Base-by-base conservation (phyloP, 2,113 vertebrate genomes). In the Bujurquina vittata region DNA sequence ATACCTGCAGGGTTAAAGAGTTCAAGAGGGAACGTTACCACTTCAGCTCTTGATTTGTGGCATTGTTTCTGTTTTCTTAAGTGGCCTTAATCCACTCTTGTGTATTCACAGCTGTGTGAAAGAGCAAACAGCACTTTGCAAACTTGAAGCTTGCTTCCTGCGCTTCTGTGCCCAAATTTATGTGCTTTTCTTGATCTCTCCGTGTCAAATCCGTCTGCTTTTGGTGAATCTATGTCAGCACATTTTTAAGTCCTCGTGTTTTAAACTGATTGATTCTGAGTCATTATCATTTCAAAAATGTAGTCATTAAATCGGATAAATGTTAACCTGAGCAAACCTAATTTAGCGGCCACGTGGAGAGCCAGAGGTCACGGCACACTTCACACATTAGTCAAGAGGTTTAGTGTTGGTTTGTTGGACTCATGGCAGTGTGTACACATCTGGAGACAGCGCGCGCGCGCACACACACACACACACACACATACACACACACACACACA, bases 361-460 rank as follows among this genome's bases (percentile, higher is more conserved):
- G 69, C 15, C 22, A 56, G 73, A 65, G 81, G 65, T 86, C 74
- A n/a, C 10, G 59, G 67, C 90, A 83, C 92, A 93, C 92, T 93
- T 94, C 62, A 87, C 89, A 92, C 46, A 0, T 79, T 40, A n/a
- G 62, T 73, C 31, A 69, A 77, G 81, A 91, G 81, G 76, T 84
- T 63, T 18, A 78, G 67, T 80, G 29, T 90, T 33, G 33, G 90
- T 89, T 92, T 93, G 86, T 76, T 60, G 73, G 76, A 81, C 43
- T 63, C 14, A 20, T 54, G 62, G 55, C 37, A 29, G 56, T 89
- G 86, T 89, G 80, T 85, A 67, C 84, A 91, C 93, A 91, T 93
- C 87, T 89, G 93, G 90, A 87, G 55, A 67, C 67, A 17, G 40
- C 43, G 22, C 15, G 22, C 80, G 40, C 55, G 75, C 63, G 62